These are phyloP conservation scores for Trematomus bernacchii DNA, from an alignment of 2,797 vertebrate genomes.

Conservation along the genomic window DNA sequence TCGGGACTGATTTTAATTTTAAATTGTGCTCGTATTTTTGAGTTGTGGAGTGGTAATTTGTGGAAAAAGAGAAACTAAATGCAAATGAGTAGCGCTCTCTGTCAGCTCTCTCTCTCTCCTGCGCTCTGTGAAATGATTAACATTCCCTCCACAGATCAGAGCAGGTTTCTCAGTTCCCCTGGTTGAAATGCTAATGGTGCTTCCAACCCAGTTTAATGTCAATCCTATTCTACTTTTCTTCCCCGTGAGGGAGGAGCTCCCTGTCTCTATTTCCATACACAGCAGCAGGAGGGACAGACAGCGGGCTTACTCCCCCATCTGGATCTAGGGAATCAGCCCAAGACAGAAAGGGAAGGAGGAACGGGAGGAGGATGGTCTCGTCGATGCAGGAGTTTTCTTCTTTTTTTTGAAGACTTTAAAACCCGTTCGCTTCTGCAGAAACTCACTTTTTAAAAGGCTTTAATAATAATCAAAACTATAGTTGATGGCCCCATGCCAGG, in stretches of 20 bases:
- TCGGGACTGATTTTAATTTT: conserved; percentile 36
- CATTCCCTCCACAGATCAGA: conserved; percentile 81
- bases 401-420: conserved; percentile 15
- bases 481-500: conserved; percentile 18
- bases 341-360: conserved; percentile 56
- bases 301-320: conserved; percentile 66
- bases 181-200: conserved; percentile 85
- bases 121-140: conserved; percentile 80
- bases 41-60: conserved; percentile 50
- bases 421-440: conserved; percentile 31
- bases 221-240: conserved; percentile 64
- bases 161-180: conserved; percentile 76
- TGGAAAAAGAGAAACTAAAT: conserved; percentile 46
- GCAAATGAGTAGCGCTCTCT: conserved; percentile 68
- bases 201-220: conserved; percentile 79
- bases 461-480: conserved; percentile 32
- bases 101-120: conserved; percentile 19
- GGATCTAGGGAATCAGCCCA: conserved; percentile 63
- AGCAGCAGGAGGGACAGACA: conserved; percentile 74
- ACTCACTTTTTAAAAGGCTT: conserved; percentile 49
- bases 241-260: conserved; percentile 65
- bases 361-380: conserved; percentile 47
- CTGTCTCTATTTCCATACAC: conserved; percentile 69
- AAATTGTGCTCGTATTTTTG: conserved; percentile 39
- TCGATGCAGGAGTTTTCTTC: conserved; percentile 29